Evolutionary conservation across 2,113 vertebrate genomes (phyloP), one percentile per base, ranked within the genome.

Genomic region (Arvicanthis niloticus): DNA sequence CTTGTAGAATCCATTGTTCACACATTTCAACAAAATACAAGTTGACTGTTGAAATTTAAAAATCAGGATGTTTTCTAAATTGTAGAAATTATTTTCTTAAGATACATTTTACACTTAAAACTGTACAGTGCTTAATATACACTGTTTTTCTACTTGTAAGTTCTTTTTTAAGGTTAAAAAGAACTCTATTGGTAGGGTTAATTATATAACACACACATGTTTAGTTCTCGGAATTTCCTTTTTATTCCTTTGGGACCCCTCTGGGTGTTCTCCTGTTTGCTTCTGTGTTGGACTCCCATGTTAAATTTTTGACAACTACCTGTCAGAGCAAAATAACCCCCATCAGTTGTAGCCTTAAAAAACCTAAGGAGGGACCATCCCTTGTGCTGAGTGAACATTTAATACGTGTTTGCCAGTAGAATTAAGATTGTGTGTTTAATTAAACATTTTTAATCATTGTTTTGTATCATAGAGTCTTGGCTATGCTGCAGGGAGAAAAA

Each of bases 151-250:
- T 93, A 42, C n/a, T 42, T n/a, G 12, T 40, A 60, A 82, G 56
- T 84, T 58, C 80, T 58, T 81, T 89, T 58, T 60, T 87, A 89
- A 96, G 92, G 12, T 53, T 95, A 86, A 91, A 37, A 91, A 51
- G 19, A 88, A 72, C 45, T 75, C 58, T 53, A 31, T 40, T 75
- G 67, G 70, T 68, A 26, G 42, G 48, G 4, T 92, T 88, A 70
- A 86, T 48, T 48, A 65, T 17, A 42, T 29, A 31, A 31, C 4
- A 89, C 5, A 60, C 56, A 26, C 29, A 67, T 15, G 6, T 31
- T 67, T 26, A 29, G 29, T 72, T 87, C 34, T 77, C 15, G 73
- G 34, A 34, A 68, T 72, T 73, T 42, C n/a, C 72, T 40, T 40
- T 70, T 40, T 22, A 10, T 21, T 73, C 16, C 19, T 40, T 51